Evolutionary conservation across 2,888 invertebrate species (phyloP), one percentile per base, ranked within the genome.

Genomic region (Chalcosyrphus nemorum): DNA sequence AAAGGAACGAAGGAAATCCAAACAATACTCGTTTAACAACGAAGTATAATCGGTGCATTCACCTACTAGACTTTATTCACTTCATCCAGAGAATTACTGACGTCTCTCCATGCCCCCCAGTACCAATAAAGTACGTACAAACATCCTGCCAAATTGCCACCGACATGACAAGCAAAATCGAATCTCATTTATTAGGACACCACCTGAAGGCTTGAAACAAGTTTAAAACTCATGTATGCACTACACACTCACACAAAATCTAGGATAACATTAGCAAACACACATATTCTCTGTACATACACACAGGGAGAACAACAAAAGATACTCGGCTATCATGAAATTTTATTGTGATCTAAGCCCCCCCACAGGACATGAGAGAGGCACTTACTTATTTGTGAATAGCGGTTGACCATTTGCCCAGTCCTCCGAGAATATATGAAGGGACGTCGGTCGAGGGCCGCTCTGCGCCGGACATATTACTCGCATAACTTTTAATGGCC

Each of bases 391-490:
- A 87, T 91, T 90, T 78, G 89, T 88, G 86, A 91, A 91, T 70
- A 91, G 80, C 4, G 90, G 90, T 77, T 90, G 91, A 6, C 90
- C 91, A 82, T 90, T 91, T 57, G 89, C 89, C 96, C 96, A 96
- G 89, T 96, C 96, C 88, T 95, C 96, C 35, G 95, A 95, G 92
- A 96, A 96, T 82, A 96, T 93, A 87, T 96, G 96, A 81, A 96
- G 93, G 1, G 95, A 94, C 81, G 94, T 93, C 41, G 94, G 94
- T 29, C 93, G 92, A 4, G 94, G 93, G 15, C 94, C 94, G 4
- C 94, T 94, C 87, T 94, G 93, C 0, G 94, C 94, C 0, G 96
- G 96, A 88, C 96, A 97, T 35, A 96, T 93, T 9, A 95, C 95
- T 63, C 94, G 93, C 90, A 91, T 91, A 38, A 89, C 89, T 77